Evolutionary conservation across 2,797 vertebrate species (phyloP), one percentile per base, ranked within the genome.

Genomic region (Catamblyrhynchus diadema): DNA sequence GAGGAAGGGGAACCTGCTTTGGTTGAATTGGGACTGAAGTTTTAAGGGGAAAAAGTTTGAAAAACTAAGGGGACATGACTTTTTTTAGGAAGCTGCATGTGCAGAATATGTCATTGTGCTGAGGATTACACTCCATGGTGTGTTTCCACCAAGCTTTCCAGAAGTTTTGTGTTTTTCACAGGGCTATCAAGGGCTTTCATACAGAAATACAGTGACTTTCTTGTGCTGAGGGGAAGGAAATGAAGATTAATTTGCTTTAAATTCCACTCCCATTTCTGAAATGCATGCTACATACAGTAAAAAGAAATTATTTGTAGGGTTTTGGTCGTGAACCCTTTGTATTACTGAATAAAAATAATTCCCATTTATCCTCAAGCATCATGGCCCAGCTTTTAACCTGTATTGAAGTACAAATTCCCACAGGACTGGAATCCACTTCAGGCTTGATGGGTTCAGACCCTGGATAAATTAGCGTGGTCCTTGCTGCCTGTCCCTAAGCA

Each of bases 281-380:
- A 37, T n/a, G 30, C 85, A 10, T 62, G 51, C 8, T 23, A 8
- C 1, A 0, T 60, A 35, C 17, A 54, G 28, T 41, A 66, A 66
- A 69, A 92, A 74, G 10, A 80, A 85, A 61, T 83, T 24, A 83
- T 39, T 86, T 84, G 23, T 77, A 62, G 48, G 28, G 9, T 88
- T 87, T 71, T 81, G 39, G 50, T 39, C 42, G 11, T 78, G 18
- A 92, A 35, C 23, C 41, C 81, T 89, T 64, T 33, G 10, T 85
- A 19, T 92, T 87, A 85, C 37, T 73, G 62, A 84, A 95, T 81
- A 88, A 93, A 92, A 82, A 50, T 70, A 24, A 81, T 77, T 95
- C 88, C 70, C 45, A 50, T 84, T 89, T 81, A 35, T 86, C 50
- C 50, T 94, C 87, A 95, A 97, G 93, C 83, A 74, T 74, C 78